Conservation (phyloP, 2,888 invertebrate species). For the Limnephilus lunatus region DNA sequence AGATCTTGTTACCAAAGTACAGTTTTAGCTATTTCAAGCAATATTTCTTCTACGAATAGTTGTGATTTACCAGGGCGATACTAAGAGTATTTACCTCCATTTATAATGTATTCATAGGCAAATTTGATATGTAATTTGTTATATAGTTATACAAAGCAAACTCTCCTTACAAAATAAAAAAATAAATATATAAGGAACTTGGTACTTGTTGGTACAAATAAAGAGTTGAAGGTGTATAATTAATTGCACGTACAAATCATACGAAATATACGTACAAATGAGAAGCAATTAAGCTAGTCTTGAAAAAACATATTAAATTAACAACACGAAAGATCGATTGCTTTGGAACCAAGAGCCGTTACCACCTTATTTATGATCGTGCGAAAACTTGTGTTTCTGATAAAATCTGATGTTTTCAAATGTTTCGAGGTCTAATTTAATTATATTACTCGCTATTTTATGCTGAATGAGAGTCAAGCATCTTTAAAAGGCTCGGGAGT, state of each 20-base stretch:
- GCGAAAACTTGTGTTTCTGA: background rate
- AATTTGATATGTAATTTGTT: too few relatives aligned
- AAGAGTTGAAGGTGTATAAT: background rate
- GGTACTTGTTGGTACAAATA: background rate
- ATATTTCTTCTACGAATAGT: too few relatives aligned
- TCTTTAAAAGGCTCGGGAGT: background rate
- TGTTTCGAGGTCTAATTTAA: background rate
- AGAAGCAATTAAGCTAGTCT: background rate
- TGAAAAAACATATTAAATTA: background rate
- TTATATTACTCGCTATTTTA: background rate
- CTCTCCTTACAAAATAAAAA: background rate
- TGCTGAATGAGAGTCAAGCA: background rate
- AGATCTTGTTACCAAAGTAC: too few relatives aligned
- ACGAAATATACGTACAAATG: background rate
- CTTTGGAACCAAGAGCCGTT: background rate
- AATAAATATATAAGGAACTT: too few relatives aligned
- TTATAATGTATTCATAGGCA: too few relatives aligned
- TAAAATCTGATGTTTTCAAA: conserved; percentile 16
- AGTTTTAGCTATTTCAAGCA: too few relatives aligned
- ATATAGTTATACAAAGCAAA: too few relatives aligned
- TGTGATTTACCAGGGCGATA: too few relatives aligned
- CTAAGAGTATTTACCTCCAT: too few relatives aligned
- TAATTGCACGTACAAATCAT: background rate
- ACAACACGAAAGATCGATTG: background rate
- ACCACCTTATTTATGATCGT: background rate